Percentiles rank a stretch among this genome's conserved stretches.
Evolutionary conservation across 2,888 invertebrate species (phyloP).

Genomic region (Auanema sp.): DNA sequence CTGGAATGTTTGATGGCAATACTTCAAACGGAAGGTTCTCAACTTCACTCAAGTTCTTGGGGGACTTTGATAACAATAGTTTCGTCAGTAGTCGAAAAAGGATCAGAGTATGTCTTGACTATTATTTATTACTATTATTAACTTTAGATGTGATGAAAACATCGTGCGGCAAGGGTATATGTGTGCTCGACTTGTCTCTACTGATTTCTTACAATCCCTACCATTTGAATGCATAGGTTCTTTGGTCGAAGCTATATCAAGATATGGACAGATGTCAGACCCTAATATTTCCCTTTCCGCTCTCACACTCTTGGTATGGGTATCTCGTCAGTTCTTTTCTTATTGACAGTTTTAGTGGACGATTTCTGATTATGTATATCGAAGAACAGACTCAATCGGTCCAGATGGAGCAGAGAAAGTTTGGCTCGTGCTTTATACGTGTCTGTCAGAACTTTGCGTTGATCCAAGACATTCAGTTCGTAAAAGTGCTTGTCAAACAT

Average conservation of each 20-base stretch:
- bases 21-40: conserved; percentile 88
- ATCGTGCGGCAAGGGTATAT: conserved; percentile 78
- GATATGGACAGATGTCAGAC: conserved; percentile 91
- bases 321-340: too few species aligned
- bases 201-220: conserved; percentile 89
- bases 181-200: conserved; percentile 87
- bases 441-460: conserved; percentile 77
- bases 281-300: conserved; percentile 95
- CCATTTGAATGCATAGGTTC: conserved; percentile 80
- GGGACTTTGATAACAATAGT: conserved; percentile 89
- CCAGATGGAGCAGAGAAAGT: conserved; percentile 45
- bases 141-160: conserved; percentile 71
- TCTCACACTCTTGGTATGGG: conserved; percentile 78
- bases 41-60: conserved; percentile 85
- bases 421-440: conserved; percentile 64
- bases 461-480: conserved; percentile 92
- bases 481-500: conserved; percentile 86
- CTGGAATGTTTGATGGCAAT: conserved; percentile 90
- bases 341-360: conserved; percentile 80
- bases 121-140: too few species aligned
- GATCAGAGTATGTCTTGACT: conserved; percentile 26
- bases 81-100: conserved; percentile 77
- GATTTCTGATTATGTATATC: conserved; percentile 82
- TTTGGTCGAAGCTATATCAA: conserved; percentile 81
- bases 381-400: conserved; percentile 39